Evolutionary conservation across 37 sponge, comb jelly and placozoan species (phyloP), one percentile per base, ranked within the genome.

Genomic region (Bolinopsis microptera): DNA sequence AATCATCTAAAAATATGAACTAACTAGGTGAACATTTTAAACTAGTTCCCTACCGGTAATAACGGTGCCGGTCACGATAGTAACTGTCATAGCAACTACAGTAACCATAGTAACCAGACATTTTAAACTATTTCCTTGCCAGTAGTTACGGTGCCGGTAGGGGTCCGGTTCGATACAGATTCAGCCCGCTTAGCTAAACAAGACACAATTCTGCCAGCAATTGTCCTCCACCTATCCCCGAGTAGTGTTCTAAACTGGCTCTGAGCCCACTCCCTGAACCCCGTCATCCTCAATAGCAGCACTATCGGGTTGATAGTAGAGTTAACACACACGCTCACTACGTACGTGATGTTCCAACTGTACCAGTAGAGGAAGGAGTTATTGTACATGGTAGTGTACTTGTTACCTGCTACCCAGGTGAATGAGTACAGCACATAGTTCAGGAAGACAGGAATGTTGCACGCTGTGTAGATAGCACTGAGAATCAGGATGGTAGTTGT

Each of bases 351-450:
- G 75, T n/a, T 72, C 75, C 75, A 72, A 72, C 75, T 72, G 75
- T 72, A 72, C 75, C 75, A 72, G 31, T 72, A 72, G 31, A 72
- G 75, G 75, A 30, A 72, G 75, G 75, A 8, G 31, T n/a, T 72
- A 5, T 5, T 24, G 75, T 30, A 72, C 31, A 72, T n/a, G 26
- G 3, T 72, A 21, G 75, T 28, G 75, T 72, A 72, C 18, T n/a
- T 28, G 31, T 30, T 72, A n/a, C 31, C 31, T 5, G 75, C 26
- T 21, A 72, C 5, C 75, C 75, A 72, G 31, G 31, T 28, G 31
- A n/a, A 28, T 30, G 75, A 72, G 31, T 72, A 72, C n/a, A 72
- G 26, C 2, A 72, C 31, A n/a, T 72, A 72, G 31, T 72, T 72
- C 3, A 72, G 26, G 26, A 72, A 72, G 5, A 72, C 75, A 8